Base-by-base conservation (phyloP, 53 echinoderm and acorn worm species). In the Mesocentrotus franciscanus region DNA sequence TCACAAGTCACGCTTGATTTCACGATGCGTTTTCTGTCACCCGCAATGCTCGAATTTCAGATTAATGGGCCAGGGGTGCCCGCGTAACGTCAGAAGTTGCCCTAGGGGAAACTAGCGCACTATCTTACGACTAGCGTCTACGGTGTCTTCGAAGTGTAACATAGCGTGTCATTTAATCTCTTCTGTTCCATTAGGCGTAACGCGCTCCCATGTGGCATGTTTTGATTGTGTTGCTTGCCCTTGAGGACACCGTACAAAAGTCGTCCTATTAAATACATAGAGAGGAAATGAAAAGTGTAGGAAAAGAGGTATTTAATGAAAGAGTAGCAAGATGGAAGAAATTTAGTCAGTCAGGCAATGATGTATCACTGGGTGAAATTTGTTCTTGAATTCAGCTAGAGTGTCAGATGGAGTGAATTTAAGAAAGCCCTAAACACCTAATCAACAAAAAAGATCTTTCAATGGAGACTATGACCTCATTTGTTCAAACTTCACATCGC, bases 171-270 rank as follows among this genome's bases (percentile, higher is more conserved):
- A 91, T 66, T 91, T 36, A 39, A 91, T 91, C 66, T 35, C 16
- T 30, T 68, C 68, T 56, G 56, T 91, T 91, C 91, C 68, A 91
- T 91, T 91, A 91, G 66, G 91, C 91, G 91, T 36, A 91, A 91
- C 91, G 91, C 36, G 70, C 91, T 91, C 91, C 91, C 91, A 34
- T 91, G 66, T 66, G 91, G 33, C 91, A 68, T 91, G 91, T 91
- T 91, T 91, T 91, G 61, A 91, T 91, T 61, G 91, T 91, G 91
- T 66, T 91, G 61, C 66, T 9, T 68, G 91, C 66, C 91, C 91
- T 91, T 66, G 68, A 91, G 91, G 91, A 61, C 66, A 91, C 91
- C 91, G 32, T 91, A 91, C 68, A 66, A 68, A 91, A 91, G 91
- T 91, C 91, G 91, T 32, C 91, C 34, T 20, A 56, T 91, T 59